A percentile compares a stretch with the other conserved stretches of the same genome.
phyloP scores from a whole-genome alignment of 2,888 invertebrate species.

The Dryadula phaetusa region DNA sequence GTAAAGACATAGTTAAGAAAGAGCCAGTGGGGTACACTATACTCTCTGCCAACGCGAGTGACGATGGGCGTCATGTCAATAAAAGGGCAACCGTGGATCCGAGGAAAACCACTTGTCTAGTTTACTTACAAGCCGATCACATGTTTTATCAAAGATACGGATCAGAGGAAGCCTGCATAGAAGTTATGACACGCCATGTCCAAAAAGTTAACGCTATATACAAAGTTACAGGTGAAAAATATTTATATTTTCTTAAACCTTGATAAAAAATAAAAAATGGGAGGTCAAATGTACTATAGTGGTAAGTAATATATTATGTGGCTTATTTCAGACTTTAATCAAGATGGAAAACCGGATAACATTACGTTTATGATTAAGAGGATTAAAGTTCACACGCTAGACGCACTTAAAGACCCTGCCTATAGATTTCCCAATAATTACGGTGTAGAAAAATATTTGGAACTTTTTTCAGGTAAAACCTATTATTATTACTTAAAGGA shows the following conservation, averaged over 20 bases:
- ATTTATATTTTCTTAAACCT: background rate
- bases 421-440: constrained; percentile 97
- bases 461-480: constrained; percentile 94
- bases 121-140: constrained; percentile 98
- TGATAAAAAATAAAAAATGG: background rate
- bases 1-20: constrained; percentile 86
- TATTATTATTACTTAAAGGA: constrained; percentile 31
- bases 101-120: constrained; percentile 96
- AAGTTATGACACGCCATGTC: constrained; percentile 97
- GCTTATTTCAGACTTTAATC: constrained; percentile 91
- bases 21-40: constrained; percentile 80
- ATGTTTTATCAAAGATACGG: constrained; percentile 98
- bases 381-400: constrained; percentile 95
- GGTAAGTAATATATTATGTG: constrained; percentile 14
- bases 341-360: constrained; percentile 95
- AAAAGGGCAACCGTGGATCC: constrained; percentile 91
- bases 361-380: constrained; percentile 98
- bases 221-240: constrained; percentile 89
- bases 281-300: background rate
- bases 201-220: constrained; percentile 96
- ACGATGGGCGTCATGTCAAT: constrained; percentile 85
- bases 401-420: constrained; percentile 92
- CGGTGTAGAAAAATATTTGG: constrained; percentile 99
- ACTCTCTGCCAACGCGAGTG: constrained; percentile 75
- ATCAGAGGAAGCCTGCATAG: constrained; percentile 96